These are phyloP conservation scores for Cerceris ruficornis DNA, from an alignment of 2,888 invertebrate species.

Conservation along the genomic window DNA sequence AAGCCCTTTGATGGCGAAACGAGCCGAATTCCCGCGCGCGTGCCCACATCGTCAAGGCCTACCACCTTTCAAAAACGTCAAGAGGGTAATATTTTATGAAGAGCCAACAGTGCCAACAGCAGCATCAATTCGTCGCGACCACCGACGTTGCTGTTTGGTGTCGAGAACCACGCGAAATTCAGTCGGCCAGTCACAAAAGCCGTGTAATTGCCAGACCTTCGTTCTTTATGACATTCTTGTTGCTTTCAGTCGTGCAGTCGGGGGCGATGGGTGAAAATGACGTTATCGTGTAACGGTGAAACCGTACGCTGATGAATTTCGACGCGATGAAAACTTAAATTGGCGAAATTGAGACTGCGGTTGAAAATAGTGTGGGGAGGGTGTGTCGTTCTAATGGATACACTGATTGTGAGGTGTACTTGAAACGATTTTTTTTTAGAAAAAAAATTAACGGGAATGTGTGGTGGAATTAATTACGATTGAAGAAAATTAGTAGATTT, in stretches of 20 bases:
- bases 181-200: neutral
- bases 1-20: slow-evolving; percentile 58
- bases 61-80: slow-evolving; percentile 43
- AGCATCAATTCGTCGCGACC: neutral
- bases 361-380: too few species aligned
- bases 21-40: slow-evolving; percentile 16
- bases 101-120: slow-evolving; percentile 14
- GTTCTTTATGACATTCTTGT: neutral
- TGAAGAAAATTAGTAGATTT: too few species aligned
- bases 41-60: slow-evolving; percentile 10
- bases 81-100: slow-evolving; percentile 49
- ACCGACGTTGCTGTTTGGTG: neutral
- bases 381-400: too few species aligned
- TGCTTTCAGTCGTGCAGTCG: neutral
- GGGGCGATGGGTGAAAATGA: too few species aligned
- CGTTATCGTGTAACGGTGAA: too few species aligned
- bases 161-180: slow-evolving; percentile 3
- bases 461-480: too few species aligned
- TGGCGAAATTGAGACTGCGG: too few species aligned
- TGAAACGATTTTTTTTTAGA: too few species aligned
- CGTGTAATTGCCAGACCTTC: neutral
- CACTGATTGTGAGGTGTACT: too few species aligned
- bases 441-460: too few species aligned
- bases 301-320: too few species aligned
- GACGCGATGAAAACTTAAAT: too few species aligned